These are phyloP conservation scores for Pilophorus perplexus DNA, from an alignment of 2,888 invertebrate genomes.

Conservation along the genomic window DNA sequence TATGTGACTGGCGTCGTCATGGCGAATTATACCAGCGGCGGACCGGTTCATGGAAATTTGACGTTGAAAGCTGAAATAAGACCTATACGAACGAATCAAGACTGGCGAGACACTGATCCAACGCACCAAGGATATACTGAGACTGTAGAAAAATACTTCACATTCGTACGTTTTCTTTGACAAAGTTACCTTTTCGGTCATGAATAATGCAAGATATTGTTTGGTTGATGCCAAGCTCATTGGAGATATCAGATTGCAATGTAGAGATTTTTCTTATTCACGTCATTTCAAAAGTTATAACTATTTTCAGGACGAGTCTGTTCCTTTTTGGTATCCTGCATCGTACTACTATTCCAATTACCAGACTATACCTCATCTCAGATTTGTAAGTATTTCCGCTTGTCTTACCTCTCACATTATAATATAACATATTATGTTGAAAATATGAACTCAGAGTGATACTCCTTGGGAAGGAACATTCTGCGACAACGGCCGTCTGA, in stretches of 20 bases:
- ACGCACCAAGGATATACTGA: conserved; percentile 45
- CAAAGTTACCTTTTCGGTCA: conserved; percentile 12
- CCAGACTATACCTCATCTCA: conserved; percentile 62
- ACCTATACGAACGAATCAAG: conserved; percentile 58
- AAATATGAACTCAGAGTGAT: neutral
- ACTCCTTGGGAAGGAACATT: neutral
- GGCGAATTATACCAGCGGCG: conserved; percentile 94
- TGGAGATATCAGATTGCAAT: too few relatives aligned
- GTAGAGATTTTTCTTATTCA: too few relatives aligned
- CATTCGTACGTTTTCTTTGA: conserved; percentile 69
- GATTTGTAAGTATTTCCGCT: conserved; percentile 61
- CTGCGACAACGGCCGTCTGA: too few relatives aligned
- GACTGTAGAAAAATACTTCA: conserved; percentile 69
- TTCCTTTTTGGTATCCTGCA: conserved; percentile 75
- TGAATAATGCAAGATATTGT: too few relatives aligned
- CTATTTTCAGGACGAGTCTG: conserved; percentile 63
- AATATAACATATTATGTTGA: neutral
- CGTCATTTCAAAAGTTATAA: neutral
- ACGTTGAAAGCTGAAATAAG: conserved; percentile 77
- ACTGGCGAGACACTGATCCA: conserved; percentile 47
- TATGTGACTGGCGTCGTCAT: conserved; percentile 81
- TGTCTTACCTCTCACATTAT: conserved; percentile 23
- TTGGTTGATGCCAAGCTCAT: too few relatives aligned
- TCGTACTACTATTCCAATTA: conserved; percentile 52
- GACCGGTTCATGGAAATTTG: conserved; percentile 83